A percentile compares a stretch with the other conserved stretches of the same genome.
Conservation (phyloP, 30 jellyfish, hydroid and myxozoan species). For the Clytia hemisphaerica region DNA sequence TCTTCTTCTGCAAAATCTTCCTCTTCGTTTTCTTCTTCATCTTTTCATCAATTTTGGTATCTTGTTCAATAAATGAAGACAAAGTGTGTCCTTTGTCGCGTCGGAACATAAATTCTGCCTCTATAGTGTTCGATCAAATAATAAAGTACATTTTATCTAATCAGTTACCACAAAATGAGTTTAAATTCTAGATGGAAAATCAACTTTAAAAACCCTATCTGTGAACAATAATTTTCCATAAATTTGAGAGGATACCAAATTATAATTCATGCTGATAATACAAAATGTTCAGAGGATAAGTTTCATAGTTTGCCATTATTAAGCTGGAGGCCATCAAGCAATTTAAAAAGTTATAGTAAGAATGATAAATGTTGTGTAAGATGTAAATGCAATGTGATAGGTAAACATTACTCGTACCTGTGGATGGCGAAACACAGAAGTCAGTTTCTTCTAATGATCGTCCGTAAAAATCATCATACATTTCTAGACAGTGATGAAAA, state of each 20-base stretch:
- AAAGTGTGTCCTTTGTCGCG: constrained; percentile 56
- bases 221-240: too few relatives aligned
- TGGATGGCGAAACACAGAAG: constrained; percentile 66
- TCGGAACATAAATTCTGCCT: constrained; percentile 59
- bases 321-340: not conserved
- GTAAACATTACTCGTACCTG: constrained; percentile 31
- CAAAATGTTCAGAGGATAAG: not conserved
- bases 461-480: constrained; percentile 59
- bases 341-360: not conserved
- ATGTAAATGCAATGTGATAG: not conserved
- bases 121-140: constrained; percentile 17
- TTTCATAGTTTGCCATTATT: too few relatives aligned
- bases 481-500: too few relatives aligned
- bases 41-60: constrained; percentile 39
- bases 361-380: not conserved
- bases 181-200: not conserved
- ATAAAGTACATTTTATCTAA: too few relatives aligned
- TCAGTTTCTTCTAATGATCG: constrained; percentile 54
- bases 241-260: not conserved
- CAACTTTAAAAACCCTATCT: not conserved
- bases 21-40: constrained; percentile 51
- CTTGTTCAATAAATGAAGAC: constrained; percentile 59
- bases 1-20: constrained; percentile 34
- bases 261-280: not conserved
- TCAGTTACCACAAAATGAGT: not conserved